Base-by-base conservation (phyloP, 2,888 invertebrate genomes). In the Punctoribates punctum region DNA sequence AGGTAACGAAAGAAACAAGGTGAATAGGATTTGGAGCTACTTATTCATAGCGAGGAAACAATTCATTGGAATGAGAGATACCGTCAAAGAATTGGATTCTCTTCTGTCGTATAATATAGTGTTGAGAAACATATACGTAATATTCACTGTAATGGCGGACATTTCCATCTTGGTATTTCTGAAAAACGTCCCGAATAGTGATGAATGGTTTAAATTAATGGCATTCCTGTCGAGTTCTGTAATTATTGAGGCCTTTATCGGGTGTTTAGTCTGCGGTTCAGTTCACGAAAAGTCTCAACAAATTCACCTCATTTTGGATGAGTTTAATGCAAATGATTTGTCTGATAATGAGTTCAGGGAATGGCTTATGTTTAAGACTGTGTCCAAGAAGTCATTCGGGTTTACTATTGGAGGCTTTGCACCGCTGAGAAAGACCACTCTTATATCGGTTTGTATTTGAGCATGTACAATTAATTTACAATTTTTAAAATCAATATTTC, bases 351-450 rank as follows among this genome's bases (percentile, higher is more conserved):
- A 62, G 20, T 62, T 25, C 62, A 62, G 27, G 25, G 27, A 62
- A 62, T 62, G 20, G 27, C 13, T 62, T 62, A 8, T 62, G 20
- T 62, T 62, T 62, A 62, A 62, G 29, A 27, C 27, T n/a, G 13
- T 29, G 20, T 62, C 13, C 5, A 6, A 17, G 27, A 27, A 27
- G 2, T 2, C 1, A 27, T n/a, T n/a, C 25, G 62, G 62, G 20
- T 62, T 62, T 17, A 62, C 62, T 27, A 27, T 62, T 13, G 62
- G 62, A 25, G 62, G 62, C 27, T 62, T 62, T 13, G 62, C 62
- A 25, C 1, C n/a, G 8, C 11, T 62, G 1, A 27, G 29, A 27
- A 62, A 62, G 17, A 62, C 62, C 3, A 62, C 62, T 15, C 62
- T 62, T 15, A 62, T 62, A 15, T 29, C 62, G 62, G 62, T 62